These are phyloP conservation scores for Gobionotothen gibberifrons DNA, from an alignment of 2,797 vertebrate genomes.

Conservation along the genomic window DNA sequence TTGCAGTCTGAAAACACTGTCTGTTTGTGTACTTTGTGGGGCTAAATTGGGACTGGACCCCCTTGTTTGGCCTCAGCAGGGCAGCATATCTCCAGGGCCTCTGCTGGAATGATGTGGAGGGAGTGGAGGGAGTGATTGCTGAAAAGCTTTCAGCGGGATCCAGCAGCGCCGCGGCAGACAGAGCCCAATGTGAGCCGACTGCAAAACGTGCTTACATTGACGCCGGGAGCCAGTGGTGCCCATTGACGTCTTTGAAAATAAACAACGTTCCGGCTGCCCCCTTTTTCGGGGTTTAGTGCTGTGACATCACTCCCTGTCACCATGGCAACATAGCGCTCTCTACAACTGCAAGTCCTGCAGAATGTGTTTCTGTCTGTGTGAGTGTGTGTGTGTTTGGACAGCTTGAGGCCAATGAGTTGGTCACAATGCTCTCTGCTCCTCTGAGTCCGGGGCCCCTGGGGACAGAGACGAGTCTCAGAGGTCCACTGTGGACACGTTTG, in stretches of 20 bases:
- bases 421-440: conserved; percentile 64
- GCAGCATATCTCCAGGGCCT: conserved; percentile 38
- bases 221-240: conserved; percentile 22
- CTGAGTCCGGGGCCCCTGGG: conserved; percentile 57
- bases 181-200: conserved; percentile 28
- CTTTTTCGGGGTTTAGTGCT: conserved; percentile 55
- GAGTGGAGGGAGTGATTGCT: conserved; percentile 36
- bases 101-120: conserved; percentile 40
- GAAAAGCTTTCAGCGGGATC: conserved; percentile 38
- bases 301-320: conserved; percentile 74
- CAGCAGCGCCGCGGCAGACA: conserved; percentile 30
- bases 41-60: conserved; percentile 42
- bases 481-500: conserved; percentile 38
- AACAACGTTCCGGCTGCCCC: conserved; percentile 57
- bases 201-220: conserved; percentile 34
- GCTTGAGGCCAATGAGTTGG: conserved; percentile 68
- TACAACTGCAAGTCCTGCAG: conserved; percentile 58
- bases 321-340: conserved; percentile 73
- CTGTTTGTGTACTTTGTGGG: conserved; percentile 2
- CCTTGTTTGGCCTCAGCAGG: conserved; percentile 30
- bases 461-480: conserved; percentile 36
- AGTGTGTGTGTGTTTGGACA: conserved; percentile 51
- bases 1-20: conserved; percentile 19
- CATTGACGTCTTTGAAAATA: conserved; percentile 58
- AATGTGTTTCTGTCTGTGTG: conserved; percentile 49